These are phyloP conservation scores for Oryzias melastigma DNA, from an alignment of 2,113 vertebrate genomes.

Conservation along the genomic window DNA sequence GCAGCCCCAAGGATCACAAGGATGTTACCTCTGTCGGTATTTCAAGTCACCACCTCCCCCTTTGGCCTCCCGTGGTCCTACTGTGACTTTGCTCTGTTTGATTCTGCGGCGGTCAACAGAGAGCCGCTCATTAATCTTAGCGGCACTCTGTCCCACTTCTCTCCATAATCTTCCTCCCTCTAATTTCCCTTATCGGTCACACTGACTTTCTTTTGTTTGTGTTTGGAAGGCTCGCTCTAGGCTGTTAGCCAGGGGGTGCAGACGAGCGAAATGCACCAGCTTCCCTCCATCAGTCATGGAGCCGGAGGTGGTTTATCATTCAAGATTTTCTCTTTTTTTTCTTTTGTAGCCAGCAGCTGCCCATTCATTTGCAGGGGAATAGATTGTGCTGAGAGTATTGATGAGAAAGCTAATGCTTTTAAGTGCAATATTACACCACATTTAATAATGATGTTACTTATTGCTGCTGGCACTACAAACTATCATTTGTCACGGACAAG, in stretches of 20 bases:
- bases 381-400: constrained; percentile 65
- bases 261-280: constrained; percentile 55
- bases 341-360: constrained; percentile 49
- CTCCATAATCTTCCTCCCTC: constrained; percentile 70
- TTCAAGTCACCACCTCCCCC: constrained; percentile 50
- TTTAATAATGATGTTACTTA: constrained; percentile 76
- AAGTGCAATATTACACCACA: constrained; percentile 73
- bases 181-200: constrained; percentile 79
- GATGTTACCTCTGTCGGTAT: constrained; percentile 32
- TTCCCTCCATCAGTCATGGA: constrained; percentile 63
- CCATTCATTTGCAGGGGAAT: constrained; percentile 68
- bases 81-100: constrained; percentile 61
- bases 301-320: constrained; percentile 67
- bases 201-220: constrained; percentile 77
- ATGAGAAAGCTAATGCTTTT: constrained; percentile 69
- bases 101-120: constrained; percentile 65
- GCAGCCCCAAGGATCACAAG: constrained; percentile 42
- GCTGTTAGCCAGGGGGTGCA: constrained; percentile 68
- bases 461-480: constrained; percentile 62
- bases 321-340: constrained; percentile 54
- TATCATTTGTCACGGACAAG: constrained; percentile 58
- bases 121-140: constrained; percentile 74
- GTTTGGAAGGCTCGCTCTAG: constrained; percentile 66
- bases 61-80: constrained; percentile 56
- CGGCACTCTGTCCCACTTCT: constrained; percentile 69